Evolutionary conservation across 1,140 invertebrate genomes (phyloP).

Genomic region (Conopomorpha cramerella): DNA sequence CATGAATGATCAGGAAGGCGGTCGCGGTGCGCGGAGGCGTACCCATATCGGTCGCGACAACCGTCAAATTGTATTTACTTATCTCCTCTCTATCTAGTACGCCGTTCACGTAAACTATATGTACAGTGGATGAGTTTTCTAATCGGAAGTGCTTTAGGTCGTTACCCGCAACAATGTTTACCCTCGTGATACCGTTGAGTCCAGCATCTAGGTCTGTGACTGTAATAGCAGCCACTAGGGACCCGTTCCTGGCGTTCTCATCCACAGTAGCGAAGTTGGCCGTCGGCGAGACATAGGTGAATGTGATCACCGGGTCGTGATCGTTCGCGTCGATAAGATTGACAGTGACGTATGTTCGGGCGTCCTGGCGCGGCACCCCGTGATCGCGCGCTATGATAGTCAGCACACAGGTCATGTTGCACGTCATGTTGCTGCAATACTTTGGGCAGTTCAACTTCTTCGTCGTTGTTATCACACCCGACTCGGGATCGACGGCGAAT

Average conservation of each 20-base stretch:
- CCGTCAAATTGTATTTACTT: constrained; percentile 88
- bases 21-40: constrained; percentile 81
- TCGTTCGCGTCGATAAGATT: constrained; percentile 93
- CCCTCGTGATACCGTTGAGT: constrained; percentile 83
- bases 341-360: constrained; percentile 92
- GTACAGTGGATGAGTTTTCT: constrained; percentile 81
- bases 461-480: constrained; percentile 81
- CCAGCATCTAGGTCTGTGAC: constrained; percentile 91
- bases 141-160: constrained; percentile 88
- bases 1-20: constrained; percentile 85
- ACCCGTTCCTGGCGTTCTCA: constrained; percentile 88
- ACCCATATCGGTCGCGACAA: constrained; percentile 89
- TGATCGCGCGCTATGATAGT: constrained; percentile 93
- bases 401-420: constrained; percentile 90
- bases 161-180: constrained; percentile 86
- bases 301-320: constrained; percentile 91
- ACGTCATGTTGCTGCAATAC: constrained; percentile 62
- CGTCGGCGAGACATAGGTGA: constrained; percentile 84
- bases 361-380: constrained; percentile 86
- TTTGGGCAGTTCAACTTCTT: constrained; percentile 81
- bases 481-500: constrained; percentile 87
- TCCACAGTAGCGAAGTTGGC: constrained; percentile 88
- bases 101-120: constrained; percentile 90
- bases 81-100: constrained; percentile 91
- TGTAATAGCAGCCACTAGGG: constrained; percentile 90